phyloP scores from a whole-genome alignment of 2,113 vertebrate genomes.

The Daboia siamensis region DNA sequence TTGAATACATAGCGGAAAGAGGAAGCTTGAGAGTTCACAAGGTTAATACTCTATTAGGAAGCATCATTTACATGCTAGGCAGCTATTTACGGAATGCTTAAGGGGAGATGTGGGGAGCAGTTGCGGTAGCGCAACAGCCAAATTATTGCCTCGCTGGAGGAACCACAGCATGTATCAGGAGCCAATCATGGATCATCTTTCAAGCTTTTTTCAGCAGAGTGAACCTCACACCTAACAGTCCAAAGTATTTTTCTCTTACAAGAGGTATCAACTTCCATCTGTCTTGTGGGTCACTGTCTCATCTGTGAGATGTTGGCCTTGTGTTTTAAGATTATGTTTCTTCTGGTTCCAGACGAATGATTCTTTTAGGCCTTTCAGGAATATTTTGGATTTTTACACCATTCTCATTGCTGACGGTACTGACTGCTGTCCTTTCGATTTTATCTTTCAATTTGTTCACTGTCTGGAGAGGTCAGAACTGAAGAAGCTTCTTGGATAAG shows the following conservation, averaged over 20 bases:
- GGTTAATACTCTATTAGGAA: too few relatives aligned
- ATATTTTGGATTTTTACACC: background rate
- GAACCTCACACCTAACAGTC: too few relatives aligned
- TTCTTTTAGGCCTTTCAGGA: background rate
- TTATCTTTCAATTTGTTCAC: background rate
- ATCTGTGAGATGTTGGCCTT: background rate
- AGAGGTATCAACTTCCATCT: background rate
- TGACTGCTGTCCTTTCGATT: background rate
- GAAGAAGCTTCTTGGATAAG: too few relatives aligned
- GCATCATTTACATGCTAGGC: too few relatives aligned
- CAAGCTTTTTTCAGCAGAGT: background rate
- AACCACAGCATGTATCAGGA: background rate
- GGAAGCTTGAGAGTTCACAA: too few relatives aligned
- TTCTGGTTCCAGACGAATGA: background rate
- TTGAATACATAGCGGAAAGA: too few relatives aligned
- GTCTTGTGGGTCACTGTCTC: background rate
- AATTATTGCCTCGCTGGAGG: background rate
- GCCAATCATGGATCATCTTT: background rate
- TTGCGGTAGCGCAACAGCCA: background rate
- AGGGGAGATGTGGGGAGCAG: background rate
- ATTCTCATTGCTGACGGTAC: background rate
- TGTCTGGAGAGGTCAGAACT: background rate
- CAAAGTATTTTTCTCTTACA: background rate
- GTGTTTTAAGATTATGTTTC: background rate
- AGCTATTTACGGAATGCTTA: background rate